These are phyloP conservation scores for Drosophila nannoptera DNA, from an alignment of 1,140 invertebrate species.

Conservation along the genomic window DNA sequence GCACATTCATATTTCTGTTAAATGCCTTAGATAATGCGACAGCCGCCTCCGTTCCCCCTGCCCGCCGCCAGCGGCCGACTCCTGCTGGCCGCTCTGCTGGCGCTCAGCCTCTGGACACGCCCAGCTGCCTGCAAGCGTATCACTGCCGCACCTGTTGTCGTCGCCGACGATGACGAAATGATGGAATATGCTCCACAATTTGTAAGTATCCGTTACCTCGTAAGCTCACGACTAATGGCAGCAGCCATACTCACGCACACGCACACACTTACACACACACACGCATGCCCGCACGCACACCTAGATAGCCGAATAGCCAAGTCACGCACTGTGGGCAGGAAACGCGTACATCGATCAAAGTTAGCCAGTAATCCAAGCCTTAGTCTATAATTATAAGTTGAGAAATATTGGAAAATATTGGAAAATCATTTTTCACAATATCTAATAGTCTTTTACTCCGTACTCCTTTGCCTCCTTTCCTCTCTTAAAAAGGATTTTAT, in stretches of 20 bases:
- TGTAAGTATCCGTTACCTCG: constrained; percentile 51
- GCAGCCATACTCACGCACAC: too few species aligned
- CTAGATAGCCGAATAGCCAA: background rate
- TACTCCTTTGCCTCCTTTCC: too few species aligned
- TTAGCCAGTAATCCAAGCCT: background rate
- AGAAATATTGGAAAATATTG: too few species aligned
- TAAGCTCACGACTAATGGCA: constrained; percentile 21
- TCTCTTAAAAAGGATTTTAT: too few species aligned
- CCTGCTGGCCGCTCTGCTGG: constrained; percentile 28
- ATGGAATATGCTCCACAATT: constrained; percentile 73
- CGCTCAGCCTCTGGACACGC: constrained; percentile 48
- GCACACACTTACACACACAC: too few species aligned
- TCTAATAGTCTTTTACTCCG: too few species aligned
- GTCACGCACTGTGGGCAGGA: constrained; percentile 32
- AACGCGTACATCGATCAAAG: background rate
- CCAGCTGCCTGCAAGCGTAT: constrained; percentile 37
- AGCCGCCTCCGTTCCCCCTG: constrained; percentile 16
- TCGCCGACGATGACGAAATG: constrained; percentile 64
- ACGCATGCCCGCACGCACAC: too few species aligned
- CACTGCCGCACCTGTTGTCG: constrained; percentile 52
- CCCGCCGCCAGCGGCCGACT: constrained; percentile 13
- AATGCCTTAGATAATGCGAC: constrained; percentile 64
- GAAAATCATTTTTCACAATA: too few species aligned
- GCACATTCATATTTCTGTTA: constrained; percentile 69
- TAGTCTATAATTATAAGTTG: background rate